Evolutionary conservation across 1,140 invertebrate genomes (phyloP).

Genomic region (Calosoma granatense): DNA sequence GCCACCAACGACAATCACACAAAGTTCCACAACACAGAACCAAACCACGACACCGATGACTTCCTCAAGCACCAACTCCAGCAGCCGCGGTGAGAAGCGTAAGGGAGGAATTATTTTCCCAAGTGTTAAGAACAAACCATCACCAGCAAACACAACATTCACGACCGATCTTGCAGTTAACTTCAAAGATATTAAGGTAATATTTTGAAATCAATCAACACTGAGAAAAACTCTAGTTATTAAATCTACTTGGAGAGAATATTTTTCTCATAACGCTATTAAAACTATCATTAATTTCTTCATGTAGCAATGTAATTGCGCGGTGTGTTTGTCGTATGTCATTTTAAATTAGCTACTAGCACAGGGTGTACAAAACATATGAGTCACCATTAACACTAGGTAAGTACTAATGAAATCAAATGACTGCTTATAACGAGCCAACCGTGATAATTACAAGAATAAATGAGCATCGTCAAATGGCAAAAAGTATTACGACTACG

Average conservation of each 20-base stretch:
- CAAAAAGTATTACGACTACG: no score
- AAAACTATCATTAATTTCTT: neutral
- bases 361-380: no score
- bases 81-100: slow-evolving; percentile 38
- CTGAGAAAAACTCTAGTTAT: slow-evolving; percentile 9
- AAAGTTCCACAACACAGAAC: slow-evolving; percentile 26
- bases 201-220: no score
- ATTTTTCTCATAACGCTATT: slow-evolving; percentile 12
- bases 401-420: no score
- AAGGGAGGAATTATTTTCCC: slow-evolving; percentile 80
- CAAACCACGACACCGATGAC: slow-evolving; percentile 21
- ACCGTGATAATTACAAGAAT: no score
- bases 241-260: slow-evolving; percentile 35
- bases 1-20: slow-evolving; percentile 24
- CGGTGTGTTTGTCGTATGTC: neutral
- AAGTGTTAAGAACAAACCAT: slow-evolving; percentile 81
- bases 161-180: slow-evolving; percentile 58
- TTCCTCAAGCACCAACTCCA: slow-evolving; percentile 34
- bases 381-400: no score
- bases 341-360: neutral
- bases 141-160: slow-evolving; percentile 70
- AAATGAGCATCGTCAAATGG: no score
- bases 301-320: neutral
- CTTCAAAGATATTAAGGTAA: slow-evolving; percentile 75
- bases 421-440: no score